A percentile compares a stretch with the other conserved stretches of the same genome.
Evolutionary conservation across 1,140 invertebrate species (phyloP).

Genomic region (Drosophila sturtevanti): DNA sequence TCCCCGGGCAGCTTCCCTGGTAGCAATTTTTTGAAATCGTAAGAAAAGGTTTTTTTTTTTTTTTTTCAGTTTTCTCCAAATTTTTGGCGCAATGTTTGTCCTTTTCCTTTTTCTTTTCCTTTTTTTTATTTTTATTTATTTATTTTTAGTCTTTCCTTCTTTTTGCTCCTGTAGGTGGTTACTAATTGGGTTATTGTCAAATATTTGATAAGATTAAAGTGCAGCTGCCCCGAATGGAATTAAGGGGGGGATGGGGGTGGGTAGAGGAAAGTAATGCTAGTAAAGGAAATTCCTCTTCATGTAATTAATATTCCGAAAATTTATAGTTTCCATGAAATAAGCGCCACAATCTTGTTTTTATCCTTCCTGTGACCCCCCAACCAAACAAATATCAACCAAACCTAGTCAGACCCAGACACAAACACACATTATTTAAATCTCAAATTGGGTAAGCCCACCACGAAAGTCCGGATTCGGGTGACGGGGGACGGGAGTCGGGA

Average conservation of each 20-base stretch:
- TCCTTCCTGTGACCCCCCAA: conserved; percentile 52
- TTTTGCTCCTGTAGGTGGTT: conserved; percentile 68
- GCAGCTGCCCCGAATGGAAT: conserved; percentile 40
- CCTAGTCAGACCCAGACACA: not conserved
- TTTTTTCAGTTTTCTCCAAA: not conserved
- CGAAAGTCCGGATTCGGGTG: not conserved
- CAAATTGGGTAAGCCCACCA: conserved; percentile 24
- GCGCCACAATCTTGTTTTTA: conserved; percentile 52
- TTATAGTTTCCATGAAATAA: conserved; percentile 63
- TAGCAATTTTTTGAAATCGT: conserved; percentile 59
- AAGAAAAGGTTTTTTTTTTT: conserved; percentile 10
- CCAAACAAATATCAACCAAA: not conserved
- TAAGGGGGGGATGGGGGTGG: not conserved
- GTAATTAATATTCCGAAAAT: conserved; percentile 36
- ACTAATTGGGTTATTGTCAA: conserved; percentile 79
- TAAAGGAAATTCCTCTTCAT: not conserved
- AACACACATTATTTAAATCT: conserved; percentile 14
- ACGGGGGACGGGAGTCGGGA: not conserved
- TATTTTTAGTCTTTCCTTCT: conserved; percentile 13
- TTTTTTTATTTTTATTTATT: conserved; percentile 25
- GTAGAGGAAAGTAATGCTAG: not conserved
- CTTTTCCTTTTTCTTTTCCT: conserved; percentile 19
- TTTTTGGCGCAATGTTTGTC: conserved; percentile 67
- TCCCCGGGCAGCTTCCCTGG: conserved; percentile 70
- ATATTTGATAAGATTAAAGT: conserved; percentile 74